Conservation (phyloP, 2,797 vertebrate genomes). For the Enteromius paludinosus region DNA sequence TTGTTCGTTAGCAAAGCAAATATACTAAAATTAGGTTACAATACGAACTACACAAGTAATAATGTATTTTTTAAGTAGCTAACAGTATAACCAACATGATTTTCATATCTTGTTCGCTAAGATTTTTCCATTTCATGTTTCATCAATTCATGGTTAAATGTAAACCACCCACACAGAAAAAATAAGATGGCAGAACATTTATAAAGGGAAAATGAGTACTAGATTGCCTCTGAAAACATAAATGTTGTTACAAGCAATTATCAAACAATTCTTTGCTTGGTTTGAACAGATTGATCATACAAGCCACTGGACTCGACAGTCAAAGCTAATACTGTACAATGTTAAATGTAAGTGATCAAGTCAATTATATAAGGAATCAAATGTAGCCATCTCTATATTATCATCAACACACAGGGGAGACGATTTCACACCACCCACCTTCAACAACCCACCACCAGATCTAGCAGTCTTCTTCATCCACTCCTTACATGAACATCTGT, state of each 20-base stretch:
- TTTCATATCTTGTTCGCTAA: conserved; percentile 17
- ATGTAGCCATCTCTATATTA: conserved; percentile 1
- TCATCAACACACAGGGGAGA: conserved; percentile 6
- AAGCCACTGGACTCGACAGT: not conserved
- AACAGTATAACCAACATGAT: not conserved
- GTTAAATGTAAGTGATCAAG: not conserved
- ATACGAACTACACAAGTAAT: not conserved
- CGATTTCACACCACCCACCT: conserved; percentile 56
- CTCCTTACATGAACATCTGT: conserved; percentile 34
- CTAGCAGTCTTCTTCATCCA: conserved; percentile 44
- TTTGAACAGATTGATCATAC: not conserved
- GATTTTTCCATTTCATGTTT: conserved; percentile 5
- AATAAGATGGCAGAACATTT: not conserved
- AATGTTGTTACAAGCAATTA: not conserved
- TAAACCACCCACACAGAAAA: conserved; percentile 21
- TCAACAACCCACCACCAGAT: conserved; percentile 53
- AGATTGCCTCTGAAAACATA: not conserved
- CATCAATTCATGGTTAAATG: conserved; percentile 7
- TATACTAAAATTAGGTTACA: not conserved
- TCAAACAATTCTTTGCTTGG: not conserved
- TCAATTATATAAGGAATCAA: conserved; percentile 12
- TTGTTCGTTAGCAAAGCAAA: not conserved
- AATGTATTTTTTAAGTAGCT: not conserved
- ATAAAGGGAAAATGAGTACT: conserved; percentile 5
- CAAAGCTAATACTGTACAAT: not conserved